phyloP scores from a whole-genome alignment of 1,140 invertebrate species.

The Drosophila murphyi region DNA sequence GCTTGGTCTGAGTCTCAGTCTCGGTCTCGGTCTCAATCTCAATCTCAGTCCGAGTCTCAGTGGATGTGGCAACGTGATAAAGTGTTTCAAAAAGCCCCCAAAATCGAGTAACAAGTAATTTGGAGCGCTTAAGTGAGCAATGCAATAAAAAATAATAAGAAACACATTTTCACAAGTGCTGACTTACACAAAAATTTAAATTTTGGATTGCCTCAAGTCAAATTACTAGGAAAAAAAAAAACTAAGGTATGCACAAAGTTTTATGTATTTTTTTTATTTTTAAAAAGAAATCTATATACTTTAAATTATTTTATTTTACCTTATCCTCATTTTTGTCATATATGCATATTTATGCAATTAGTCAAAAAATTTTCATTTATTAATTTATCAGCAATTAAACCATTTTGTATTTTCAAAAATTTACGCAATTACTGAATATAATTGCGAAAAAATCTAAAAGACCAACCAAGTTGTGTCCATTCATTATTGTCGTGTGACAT shows the following conservation, averaged over 20 bases:
- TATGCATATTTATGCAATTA: too few species aligned
- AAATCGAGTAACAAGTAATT: slow-evolving; percentile 52
- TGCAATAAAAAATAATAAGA: slow-evolving; percentile 61
- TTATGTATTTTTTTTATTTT: not conserved
- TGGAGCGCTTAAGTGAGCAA: slow-evolving; percentile 59
- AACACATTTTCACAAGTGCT: slow-evolving; percentile 59
- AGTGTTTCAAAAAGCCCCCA: slow-evolving; percentile 42
- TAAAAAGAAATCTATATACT: too few species aligned
- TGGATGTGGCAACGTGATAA: slow-evolving; percentile 61
- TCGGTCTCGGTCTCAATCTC: slow-evolving; percentile 2
- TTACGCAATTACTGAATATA: slow-evolving; percentile 5
- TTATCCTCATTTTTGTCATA: too few species aligned
- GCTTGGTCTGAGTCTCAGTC: slow-evolving; percentile 1
- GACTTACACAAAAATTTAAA: slow-evolving; percentile 20
- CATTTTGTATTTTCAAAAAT: not conserved
- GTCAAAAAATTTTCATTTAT: too few species aligned
- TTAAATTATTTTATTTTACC: too few species aligned
- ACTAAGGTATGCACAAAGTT: not conserved
- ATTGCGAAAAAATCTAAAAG: slow-evolving; percentile 10
- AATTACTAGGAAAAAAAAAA: not conserved
- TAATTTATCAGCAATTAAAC: not conserved
- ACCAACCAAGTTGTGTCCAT: slow-evolving; percentile 6
- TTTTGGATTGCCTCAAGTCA: slow-evolving; percentile 12
- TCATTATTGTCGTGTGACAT: slow-evolving; percentile 27
- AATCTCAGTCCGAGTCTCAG: not conserved